Evolutionary conservation across 1,140 invertebrate genomes (phyloP), one percentile per base, ranked within the genome.

Genomic region (Drosophila watanabei): DNA sequence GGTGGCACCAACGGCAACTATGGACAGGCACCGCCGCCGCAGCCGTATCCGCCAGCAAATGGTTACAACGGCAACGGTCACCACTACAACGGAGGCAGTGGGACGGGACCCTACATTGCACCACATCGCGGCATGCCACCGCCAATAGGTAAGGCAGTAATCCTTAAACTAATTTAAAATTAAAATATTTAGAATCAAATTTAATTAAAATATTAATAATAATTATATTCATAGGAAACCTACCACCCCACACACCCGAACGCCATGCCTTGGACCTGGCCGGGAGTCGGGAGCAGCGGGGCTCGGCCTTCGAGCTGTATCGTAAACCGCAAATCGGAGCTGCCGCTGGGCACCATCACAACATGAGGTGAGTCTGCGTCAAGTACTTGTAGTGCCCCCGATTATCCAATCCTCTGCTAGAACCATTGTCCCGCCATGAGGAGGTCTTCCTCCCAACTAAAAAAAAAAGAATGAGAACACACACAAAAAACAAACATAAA

Each of bases 281-380:
- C 8, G 97, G 97, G 14, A 97, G 97, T 85, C 96, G 97, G 79
- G 98, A 98, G 92, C 97, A 98, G 91, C 94, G 97, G 51, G 97
- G 97, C n/a, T 98, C 97, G 80, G 98, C 98, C 11, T 99, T 99
- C 93, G 98, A 99, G 92, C 94, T 99, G 37, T 99, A 99, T 93
- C 96, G 97, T 82, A 99, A 99, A 94, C 97, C 97, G 18, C 95
- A 95, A 84, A 92, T 93, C 59, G 93, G 93, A 94, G 65, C 95
- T 48, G 72, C 82, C 28, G 86, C 88, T 9, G 92, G 91, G 85
- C 92, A 93, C 91, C 95, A 96, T 93, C 95, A 96, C 94, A 97
- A 97, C 87, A 94, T 96, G 86, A 97, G 96, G 96, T 97, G 94
- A 94, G 85, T 51, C 33, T 14, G 13, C 28, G 8, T n/a, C 35